These are phyloP conservation scores for Podarcis lilfordi DNA, from an alignment of 2,797 vertebrate species.

Conservation along the genomic window DNA sequence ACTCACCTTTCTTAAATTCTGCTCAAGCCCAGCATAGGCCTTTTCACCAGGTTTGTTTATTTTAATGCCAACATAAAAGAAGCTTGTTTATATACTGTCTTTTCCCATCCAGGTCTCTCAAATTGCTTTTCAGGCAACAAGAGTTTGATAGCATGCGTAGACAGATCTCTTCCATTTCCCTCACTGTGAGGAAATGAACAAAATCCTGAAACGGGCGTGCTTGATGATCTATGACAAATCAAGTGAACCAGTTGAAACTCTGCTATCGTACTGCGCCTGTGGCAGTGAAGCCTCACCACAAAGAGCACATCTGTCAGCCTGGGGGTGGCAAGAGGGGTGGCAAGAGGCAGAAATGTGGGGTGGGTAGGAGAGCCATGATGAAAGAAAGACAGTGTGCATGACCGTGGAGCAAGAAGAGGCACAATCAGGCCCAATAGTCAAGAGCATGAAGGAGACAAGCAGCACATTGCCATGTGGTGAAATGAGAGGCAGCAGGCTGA, in stretches of 20 bases:
- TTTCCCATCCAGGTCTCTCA: neutral
- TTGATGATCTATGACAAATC: neutral
- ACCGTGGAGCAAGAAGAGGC: no score
- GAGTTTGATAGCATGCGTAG: neutral
- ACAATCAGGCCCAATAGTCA: neutral
- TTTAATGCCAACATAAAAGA: conserved; percentile 10
- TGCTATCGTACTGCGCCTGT: neutral
- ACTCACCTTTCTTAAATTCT: neutral
- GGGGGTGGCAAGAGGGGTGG: neutral
- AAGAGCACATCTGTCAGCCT: neutral
- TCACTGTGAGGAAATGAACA: neutral
- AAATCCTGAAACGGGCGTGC: neutral
- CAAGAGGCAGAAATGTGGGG: neutral
- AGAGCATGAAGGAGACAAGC: neutral
- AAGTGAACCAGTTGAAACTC: neutral
- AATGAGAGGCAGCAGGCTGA: neutral
- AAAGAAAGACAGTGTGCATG: no score
- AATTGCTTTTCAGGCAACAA: neutral
- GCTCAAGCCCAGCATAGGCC: neutral
- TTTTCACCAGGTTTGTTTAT: neutral
- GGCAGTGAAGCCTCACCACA: neutral
- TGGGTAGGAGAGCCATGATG: neutral
- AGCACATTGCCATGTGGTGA: neutral
- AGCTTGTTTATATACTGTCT: neutral
- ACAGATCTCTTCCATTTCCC: neutral